These are phyloP conservation scores for Sebastiscus albofasciatus DNA, from an alignment of 2,797 vertebrate genomes.

Conservation along the genomic window DNA sequence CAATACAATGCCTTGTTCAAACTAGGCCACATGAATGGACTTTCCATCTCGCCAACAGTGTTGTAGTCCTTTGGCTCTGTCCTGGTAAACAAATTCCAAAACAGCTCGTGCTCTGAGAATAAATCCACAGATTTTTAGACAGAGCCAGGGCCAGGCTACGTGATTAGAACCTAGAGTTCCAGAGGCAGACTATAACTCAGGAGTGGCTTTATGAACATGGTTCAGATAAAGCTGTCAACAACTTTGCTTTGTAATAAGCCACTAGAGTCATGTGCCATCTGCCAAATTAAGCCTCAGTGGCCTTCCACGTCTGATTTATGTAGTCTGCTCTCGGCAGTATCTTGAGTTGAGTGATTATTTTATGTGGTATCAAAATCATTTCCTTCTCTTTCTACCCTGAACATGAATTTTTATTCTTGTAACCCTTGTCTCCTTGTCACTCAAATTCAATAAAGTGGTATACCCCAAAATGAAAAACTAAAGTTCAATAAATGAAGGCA, in stretches of 20 bases:
- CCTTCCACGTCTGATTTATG: background rate
- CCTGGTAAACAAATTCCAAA: constrained; percentile 68
- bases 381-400: background rate
- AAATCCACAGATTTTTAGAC: background rate
- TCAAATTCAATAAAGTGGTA: background rate
- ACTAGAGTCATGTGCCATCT: constrained; percentile 18
- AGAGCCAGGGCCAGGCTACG: background rate
- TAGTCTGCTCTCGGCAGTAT: constrained; percentile 21
- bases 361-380: background rate
- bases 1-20: constrained; percentile 78
- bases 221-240: constrained; percentile 31
- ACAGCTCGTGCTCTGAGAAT: constrained; percentile 18
- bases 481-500: background rate
- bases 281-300: constrained; percentile 9
- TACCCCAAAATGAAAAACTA: background rate
- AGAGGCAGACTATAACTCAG: background rate
- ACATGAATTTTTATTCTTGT: too few species aligned
- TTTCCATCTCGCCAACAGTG: constrained; percentile 49
- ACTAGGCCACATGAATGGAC: constrained; percentile 72
- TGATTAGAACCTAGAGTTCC: background rate
- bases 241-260: constrained; percentile 1
- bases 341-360: background rate
- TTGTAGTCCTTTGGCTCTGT: constrained; percentile 53
- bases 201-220: background rate
- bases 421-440: too few species aligned